A percentile compares a stretch with the other conserved stretches of the same genome.
These are phyloP conservation scores for Mus caroli DNA, from an alignment of 2,797 vertebrate species.

Conservation along the genomic window DNA sequence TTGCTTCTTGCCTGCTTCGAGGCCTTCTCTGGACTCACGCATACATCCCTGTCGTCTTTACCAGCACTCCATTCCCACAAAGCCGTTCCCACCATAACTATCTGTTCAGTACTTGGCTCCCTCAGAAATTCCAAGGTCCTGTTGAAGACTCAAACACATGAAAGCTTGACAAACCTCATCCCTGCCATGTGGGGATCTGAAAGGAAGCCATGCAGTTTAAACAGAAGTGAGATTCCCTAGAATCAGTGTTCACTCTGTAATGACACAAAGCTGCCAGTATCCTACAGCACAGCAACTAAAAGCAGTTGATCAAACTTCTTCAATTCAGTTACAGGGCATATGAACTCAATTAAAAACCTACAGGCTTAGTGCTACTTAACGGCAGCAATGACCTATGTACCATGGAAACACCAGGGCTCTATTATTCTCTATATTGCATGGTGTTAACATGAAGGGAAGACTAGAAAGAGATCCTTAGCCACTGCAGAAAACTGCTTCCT, in stretches of 20 bases:
- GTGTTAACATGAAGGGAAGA: constrained; percentile 30
- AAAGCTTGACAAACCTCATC: not conserved
- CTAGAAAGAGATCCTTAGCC: constrained; percentile 51
- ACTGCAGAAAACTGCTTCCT: constrained; percentile 53
- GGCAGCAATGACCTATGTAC: not conserved
- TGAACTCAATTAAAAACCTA: not conserved
- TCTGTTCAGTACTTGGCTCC: not conserved
- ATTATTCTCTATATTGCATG: not conserved
- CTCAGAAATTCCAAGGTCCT: not conserved
- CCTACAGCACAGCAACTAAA: not conserved
- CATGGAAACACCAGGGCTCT: not conserved
- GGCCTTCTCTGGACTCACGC: not conserved
- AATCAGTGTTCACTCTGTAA: not conserved
- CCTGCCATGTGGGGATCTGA: not conserved
- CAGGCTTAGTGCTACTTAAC: not conserved
- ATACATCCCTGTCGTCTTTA: not conserved
- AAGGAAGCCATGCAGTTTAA: not conserved
- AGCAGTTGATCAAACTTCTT: not conserved
- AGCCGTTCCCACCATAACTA: not conserved
- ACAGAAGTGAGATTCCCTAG: not conserved
- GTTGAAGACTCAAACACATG: not conserved
- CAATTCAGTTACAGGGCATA: not conserved
- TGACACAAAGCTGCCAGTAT: not conserved
- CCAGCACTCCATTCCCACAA: not conserved
- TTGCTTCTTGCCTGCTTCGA: not conserved